Conservation (phyloP, 2,888 invertebrate species). For the Caenorhabditis virilis region DNA sequence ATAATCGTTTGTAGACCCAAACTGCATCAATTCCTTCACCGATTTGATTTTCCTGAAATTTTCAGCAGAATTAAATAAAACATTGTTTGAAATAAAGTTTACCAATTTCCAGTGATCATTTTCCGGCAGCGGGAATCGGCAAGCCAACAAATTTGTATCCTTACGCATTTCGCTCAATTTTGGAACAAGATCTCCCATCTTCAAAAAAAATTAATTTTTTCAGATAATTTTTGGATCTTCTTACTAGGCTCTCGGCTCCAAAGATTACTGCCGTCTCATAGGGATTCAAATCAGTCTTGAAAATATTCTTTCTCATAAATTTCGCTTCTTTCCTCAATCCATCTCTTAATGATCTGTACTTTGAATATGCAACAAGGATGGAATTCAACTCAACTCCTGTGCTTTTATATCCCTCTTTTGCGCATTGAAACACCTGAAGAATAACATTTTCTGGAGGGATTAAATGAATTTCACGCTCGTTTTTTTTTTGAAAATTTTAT, state of each 20-base stretch:
- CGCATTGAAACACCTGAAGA: constrained; percentile 65
- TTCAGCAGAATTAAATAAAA: neutral
- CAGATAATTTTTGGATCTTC: constrained; percentile 1
- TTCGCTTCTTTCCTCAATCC: constrained; percentile 38
- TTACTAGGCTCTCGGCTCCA: constrained; percentile 63
- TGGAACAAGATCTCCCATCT: constrained; percentile 61
- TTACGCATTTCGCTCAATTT: constrained; percentile 60
- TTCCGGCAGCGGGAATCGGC: constrained; percentile 64
- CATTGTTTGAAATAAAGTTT: neutral
- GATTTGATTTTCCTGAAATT: constrained; percentile 42
- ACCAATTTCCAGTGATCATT: constrained; percentile 42
- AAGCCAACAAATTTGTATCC: constrained; percentile 57
- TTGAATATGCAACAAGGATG: constrained; percentile 60
- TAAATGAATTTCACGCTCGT: neutral
- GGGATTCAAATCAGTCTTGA: constrained; percentile 56
- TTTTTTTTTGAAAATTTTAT: neutral
- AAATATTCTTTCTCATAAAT: constrained; percentile 58
- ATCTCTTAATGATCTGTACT: constrained; percentile 35
- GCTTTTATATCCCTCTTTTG: constrained; percentile 56
- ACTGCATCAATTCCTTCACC: constrained; percentile 67
- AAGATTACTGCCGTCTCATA: constrained; percentile 63
- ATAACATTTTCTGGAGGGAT: no score
- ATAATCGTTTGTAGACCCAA: constrained; percentile 58
- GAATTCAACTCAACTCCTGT: constrained; percentile 65
- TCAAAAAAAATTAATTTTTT: constrained; percentile 12